Percentiles rank a stretch among this genome's conserved stretches.
Evolutionary conservation across 2,888 invertebrate genomes (phyloP).

Genomic region (Thyatira batis): DNA sequence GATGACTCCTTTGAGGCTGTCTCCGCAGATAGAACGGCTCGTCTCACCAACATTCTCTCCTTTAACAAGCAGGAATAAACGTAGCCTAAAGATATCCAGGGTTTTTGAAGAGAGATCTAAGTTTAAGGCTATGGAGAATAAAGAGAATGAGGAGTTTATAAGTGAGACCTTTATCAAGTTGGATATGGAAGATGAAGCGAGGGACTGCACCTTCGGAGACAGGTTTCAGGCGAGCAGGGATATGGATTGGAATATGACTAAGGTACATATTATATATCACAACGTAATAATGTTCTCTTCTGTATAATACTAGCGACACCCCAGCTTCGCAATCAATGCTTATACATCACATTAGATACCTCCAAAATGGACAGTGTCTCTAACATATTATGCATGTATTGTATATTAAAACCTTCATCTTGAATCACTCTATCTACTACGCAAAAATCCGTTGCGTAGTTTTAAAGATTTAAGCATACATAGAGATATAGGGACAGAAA

Average conservation of each 20-base stretch:
- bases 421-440: too few relatives aligned
- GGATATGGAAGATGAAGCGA: slow-evolving; percentile 67
- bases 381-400: too few relatives aligned
- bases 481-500: too few relatives aligned
- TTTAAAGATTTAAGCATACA: too few relatives aligned
- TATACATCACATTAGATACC: too few relatives aligned
- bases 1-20: slow-evolving; percentile 27
- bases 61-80: slow-evolving; percentile 35
- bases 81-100: slow-evolving; percentile 52
- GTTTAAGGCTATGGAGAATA: slow-evolving; percentile 56
- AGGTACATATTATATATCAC: slow-evolving; percentile 52
- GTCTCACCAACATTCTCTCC: slow-evolving; percentile 43
- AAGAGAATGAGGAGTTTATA: slow-evolving; percentile 55
- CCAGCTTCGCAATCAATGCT: too few relatives aligned
- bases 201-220: slow-evolving; percentile 62
- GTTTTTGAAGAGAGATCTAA: slow-evolving; percentile 63
- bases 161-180: slow-evolving; percentile 54
- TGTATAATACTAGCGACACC: background rate
- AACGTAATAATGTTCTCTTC: too few relatives aligned
- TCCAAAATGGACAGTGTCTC: too few relatives aligned
- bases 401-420: too few relatives aligned
- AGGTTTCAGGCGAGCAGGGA: slow-evolving; percentile 39
- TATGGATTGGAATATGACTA: slow-evolving; percentile 55
- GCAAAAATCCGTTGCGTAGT: too few relatives aligned
- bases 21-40: slow-evolving; percentile 50